Percentiles rank a stretch among this genome's conserved stretches.
phyloP scores from a whole-genome alignment of 2,797 vertebrate genomes.

The Nyctalus aviator region DNA sequence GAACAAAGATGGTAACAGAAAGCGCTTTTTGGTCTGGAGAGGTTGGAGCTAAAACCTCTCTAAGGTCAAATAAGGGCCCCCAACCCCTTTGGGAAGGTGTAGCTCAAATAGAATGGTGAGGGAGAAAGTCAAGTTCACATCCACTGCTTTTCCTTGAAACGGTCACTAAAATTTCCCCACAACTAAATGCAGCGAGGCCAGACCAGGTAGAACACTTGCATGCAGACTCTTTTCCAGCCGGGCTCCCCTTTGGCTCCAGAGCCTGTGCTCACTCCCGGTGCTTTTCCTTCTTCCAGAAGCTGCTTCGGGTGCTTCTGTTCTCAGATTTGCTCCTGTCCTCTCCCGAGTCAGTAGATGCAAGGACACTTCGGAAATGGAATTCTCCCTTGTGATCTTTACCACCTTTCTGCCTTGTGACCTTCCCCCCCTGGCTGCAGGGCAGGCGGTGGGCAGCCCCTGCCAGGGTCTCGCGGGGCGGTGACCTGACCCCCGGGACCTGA shows the following conservation, averaged over 20 bases:
- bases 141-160: background rate
- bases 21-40: background rate
- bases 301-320: background rate
- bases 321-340: conserved; percentile 19
- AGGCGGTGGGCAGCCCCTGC: conserved; percentile 53
- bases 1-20: background rate
- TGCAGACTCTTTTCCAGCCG: background rate
- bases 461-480: background rate
- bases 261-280: background rate
- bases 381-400: background rate
- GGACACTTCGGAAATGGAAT: conserved; percentile 70
- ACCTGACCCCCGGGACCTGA: conserved; percentile 24
- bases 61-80: background rate
- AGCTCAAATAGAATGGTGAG: background rate
- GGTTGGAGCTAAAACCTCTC: background rate
- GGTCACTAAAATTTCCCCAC: background rate
- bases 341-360: conserved; percentile 57
- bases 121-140: background rate
- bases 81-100: background rate
- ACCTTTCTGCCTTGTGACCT: conserved; percentile 60
- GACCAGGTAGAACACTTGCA: background rate
- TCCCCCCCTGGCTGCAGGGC: conserved; percentile 64
- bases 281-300: conserved; percentile 41
- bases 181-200: background rate
- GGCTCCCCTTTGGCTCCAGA: background rate